phyloP scores from a whole-genome alignment of 2,113 vertebrate genomes.

The Lepus timidus region DNA sequence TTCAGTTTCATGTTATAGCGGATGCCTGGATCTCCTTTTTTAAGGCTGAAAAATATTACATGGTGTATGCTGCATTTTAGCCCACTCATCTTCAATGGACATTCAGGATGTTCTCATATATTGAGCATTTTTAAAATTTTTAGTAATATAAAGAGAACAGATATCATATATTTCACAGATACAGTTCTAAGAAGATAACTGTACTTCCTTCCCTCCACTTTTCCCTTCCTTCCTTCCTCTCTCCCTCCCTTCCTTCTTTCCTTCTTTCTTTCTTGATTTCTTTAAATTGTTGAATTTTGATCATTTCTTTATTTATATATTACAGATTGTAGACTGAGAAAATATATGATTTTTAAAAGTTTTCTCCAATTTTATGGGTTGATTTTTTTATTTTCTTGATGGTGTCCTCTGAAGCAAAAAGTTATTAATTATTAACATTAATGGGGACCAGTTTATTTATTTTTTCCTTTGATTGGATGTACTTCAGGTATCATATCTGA shows the following conservation, averaged over 20 bases:
- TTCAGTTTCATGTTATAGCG: too few relatives aligned
- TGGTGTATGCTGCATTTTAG: too few relatives aligned
- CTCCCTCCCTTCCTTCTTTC: too few relatives aligned
- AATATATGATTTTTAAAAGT: neutral
- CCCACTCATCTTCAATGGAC: too few relatives aligned
- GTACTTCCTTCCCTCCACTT: neutral
- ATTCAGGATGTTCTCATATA: neutral
- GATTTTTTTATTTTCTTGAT: neutral
- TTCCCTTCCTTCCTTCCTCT: neutral
- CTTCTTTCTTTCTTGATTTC: neutral
- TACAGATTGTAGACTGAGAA: neutral
- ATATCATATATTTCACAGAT: too few relatives aligned
- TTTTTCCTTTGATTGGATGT: neutral
- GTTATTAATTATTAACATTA: slow-evolving; percentile 2
- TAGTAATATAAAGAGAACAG: too few relatives aligned
- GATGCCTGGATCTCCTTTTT: too few relatives aligned
- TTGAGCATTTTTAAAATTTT: too few relatives aligned
- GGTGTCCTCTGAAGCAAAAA: neutral
- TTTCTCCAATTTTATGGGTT: neutral
- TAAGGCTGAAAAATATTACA: too few relatives aligned
- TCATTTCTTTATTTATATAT: neutral
- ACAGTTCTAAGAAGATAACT: too few relatives aligned
- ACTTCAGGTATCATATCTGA: neutral
- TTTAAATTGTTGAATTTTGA: neutral
- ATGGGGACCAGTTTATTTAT: neutral